Evolutionary conservation across 2,797 vertebrate species (phyloP).

Genomic region (Ciconia nigra): DNA sequence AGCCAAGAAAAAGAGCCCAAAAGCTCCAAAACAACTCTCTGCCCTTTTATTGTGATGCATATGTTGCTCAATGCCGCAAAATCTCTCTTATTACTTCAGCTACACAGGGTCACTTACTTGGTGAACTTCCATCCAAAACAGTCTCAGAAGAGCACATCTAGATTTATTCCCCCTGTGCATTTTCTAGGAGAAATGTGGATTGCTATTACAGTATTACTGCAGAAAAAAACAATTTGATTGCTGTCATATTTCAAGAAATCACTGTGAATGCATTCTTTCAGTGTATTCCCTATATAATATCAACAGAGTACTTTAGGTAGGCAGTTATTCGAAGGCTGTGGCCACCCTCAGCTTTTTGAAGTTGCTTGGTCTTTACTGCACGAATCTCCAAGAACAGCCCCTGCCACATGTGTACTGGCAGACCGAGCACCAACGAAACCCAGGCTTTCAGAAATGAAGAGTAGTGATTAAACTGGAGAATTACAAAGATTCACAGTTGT

Average conservation of each 20-base stretch:
- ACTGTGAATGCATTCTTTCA: not conserved
- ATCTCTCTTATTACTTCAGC: not conserved
- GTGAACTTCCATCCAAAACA: constrained; percentile 4
- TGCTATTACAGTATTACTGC: not conserved
- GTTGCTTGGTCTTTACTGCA: not conserved
- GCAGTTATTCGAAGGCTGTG: not conserved
- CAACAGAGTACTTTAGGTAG: not conserved
- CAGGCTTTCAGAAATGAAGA: not conserved
- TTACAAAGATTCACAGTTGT: not conserved
- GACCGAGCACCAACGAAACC: not conserved
- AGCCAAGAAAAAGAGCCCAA: not conserved
- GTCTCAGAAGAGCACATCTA: not conserved
- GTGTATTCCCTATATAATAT: not conserved
- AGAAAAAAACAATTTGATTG: not conserved
- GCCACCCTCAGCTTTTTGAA: not conserved
- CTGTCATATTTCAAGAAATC: not conserved
- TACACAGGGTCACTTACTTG: not conserved
- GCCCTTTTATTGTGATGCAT: not conserved
- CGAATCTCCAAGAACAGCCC: not conserved
- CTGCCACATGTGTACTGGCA: not conserved
- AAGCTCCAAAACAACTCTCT: not conserved
- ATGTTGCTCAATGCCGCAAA: constrained; percentile 32
- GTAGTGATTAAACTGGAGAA: not conserved
- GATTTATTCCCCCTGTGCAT: not conserved
- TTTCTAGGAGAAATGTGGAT: not conserved